phyloP scores from a whole-genome alignment of 2,888 invertebrate species.

The Heliconius charithonia region DNA sequence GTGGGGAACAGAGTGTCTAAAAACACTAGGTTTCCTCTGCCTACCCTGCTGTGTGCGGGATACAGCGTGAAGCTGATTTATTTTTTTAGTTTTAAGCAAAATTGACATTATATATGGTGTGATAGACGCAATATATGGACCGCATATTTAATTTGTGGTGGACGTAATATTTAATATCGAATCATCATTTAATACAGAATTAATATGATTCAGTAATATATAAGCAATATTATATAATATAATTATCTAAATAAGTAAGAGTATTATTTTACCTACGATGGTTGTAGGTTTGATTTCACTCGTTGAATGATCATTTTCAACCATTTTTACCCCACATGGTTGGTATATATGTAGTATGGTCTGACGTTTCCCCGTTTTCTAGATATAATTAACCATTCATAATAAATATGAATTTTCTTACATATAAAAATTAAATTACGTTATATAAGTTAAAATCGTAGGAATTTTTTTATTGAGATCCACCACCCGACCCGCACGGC shows the following conservation, averaged over 20 bases:
- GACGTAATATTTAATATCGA: neutral
- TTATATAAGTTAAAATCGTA: too few species aligned
- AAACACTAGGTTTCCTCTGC: too few species aligned
- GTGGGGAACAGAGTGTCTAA: too few species aligned
- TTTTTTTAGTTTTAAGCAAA: neutral
- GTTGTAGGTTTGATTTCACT: neutral
- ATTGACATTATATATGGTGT: neutral
- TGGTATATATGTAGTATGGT: too few species aligned
- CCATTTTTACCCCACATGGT: too few species aligned
- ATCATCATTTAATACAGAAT: neutral
- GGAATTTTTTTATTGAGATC: neutral
- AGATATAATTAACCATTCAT: too few species aligned
- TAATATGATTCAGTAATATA: neutral
- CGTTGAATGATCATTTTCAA: neutral
- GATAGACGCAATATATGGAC: neutral
- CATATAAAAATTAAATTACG: too few species aligned
- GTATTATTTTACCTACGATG: neutral
- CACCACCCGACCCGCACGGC: neutral
- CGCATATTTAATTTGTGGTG: neutral
- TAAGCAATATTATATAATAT: neutral
- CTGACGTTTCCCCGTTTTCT: too few species aligned
- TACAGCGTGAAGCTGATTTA: too few species aligned
- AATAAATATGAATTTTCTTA: too few species aligned
- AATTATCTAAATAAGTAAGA: neutral
- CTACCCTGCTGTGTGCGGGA: too few species aligned